phyloP scores from a whole-genome alignment of 2,888 invertebrate species.

The Zonitis immaculata region DNA sequence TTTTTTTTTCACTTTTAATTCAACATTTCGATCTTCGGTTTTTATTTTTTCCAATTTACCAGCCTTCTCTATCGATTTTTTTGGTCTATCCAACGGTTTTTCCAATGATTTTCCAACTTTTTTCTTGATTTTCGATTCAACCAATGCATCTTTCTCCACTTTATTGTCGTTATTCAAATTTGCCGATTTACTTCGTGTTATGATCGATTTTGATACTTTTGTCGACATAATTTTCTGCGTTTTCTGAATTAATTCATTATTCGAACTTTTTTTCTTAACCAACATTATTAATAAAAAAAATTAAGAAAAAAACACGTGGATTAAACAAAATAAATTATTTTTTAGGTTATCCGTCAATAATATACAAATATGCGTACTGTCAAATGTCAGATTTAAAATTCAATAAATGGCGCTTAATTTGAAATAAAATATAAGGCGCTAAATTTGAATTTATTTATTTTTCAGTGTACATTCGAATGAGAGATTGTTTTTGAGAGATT shows the following conservation, averaged over 20 bases:
- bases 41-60: too few relatives aligned
- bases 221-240: background rate
- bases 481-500: conserved; percentile 86
- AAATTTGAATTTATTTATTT: conserved; percentile 26
- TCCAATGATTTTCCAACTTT: background rate
- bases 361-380: background rate
- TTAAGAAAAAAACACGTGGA: background rate
- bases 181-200: background rate
- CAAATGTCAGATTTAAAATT: background rate
- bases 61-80: too few relatives aligned
- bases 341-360: background rate
- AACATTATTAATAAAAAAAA: background rate
- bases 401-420: background rate
- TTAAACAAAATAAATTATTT: background rate
- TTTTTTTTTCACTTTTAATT: too few relatives aligned
- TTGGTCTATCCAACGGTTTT: background rate
- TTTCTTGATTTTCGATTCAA: background rate
- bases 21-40: too few relatives aligned
- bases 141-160: background rate
- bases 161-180: background rate
- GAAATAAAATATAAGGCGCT: background rate
- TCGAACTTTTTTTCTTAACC: background rate
- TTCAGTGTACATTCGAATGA: conserved; percentile 82
- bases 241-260: background rate
- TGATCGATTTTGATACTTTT: background rate